These are phyloP conservation scores for Atrina japonica DNA, from an alignment of 2,888 invertebrate species.

Conservation along the genomic window DNA sequence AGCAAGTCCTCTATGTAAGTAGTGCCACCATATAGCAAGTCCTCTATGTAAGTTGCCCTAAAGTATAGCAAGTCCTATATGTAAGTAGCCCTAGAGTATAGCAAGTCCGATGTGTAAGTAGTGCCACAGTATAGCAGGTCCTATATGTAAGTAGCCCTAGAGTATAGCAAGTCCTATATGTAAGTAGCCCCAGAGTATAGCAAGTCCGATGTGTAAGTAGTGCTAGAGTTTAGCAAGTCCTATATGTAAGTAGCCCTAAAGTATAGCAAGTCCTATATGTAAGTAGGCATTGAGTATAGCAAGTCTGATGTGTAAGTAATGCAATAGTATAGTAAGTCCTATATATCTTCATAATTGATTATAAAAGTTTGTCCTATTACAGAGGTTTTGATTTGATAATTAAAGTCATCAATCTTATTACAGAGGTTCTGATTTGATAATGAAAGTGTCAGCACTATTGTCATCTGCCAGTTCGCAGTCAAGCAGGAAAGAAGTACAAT, in stretches of 20 bases:
- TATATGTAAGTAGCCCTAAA: no score
- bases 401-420: neutral
- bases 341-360: no score
- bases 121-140: no score
- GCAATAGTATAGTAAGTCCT: no score
- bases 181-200: neutral
- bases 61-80: no score
- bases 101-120: neutral
- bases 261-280: no score
- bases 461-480: conserved; percentile 85
- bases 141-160: conserved; percentile 48
- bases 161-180: neutral
- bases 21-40: neutral
- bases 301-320: no score
- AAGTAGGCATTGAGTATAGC: no score
- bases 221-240: no score
- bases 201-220: no score
- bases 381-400: neutral
- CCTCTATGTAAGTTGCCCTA: neutral
- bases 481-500: conserved; percentile 67
- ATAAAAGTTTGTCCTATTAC: no score
- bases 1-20: no score
- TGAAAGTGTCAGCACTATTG: conserved; percentile 90
- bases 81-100: conserved; percentile 38
- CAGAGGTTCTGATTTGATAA: conserved; percentile 86